These are phyloP conservation scores for Eremobia ochroleuca DNA, from an alignment of 2,888 invertebrate genomes.

Conservation along the genomic window DNA sequence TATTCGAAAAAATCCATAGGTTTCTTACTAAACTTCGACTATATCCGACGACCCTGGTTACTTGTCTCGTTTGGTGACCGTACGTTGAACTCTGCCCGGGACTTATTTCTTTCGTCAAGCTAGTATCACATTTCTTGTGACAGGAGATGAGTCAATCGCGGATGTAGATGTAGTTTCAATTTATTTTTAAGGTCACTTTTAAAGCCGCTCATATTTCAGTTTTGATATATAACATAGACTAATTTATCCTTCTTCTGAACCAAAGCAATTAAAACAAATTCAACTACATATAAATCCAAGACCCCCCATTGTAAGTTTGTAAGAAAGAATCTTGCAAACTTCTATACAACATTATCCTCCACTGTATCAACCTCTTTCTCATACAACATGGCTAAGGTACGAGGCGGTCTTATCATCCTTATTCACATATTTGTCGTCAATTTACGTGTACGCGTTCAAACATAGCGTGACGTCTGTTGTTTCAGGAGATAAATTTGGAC, in stretches of 20 bases:
- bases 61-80: too few relatives aligned
- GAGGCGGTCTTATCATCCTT: constrained; percentile 59
- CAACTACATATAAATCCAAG: neutral
- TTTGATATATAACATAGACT: neutral
- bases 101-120: constrained; percentile 20
- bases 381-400: neutral
- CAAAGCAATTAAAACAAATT: neutral
- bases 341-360: neutral
- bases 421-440: constrained; percentile 64
- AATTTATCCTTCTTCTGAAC: neutral
- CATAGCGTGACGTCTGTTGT: constrained; percentile 66
- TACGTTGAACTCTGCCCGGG: constrained; percentile 25
- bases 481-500: constrained; percentile 67
- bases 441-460: constrained; percentile 67
- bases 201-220: neutral
- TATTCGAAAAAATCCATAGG: too few relatives aligned
- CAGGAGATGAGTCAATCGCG: neutral
- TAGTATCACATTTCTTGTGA: constrained; percentile 6
- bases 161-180: neutral
- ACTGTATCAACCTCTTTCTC: constrained; percentile 1
- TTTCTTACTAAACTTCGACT: too few relatives aligned
- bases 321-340: too few relatives aligned
- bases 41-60: too few relatives aligned
- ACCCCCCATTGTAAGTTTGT: neutral
- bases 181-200: neutral